Evolutionary conservation across 2,888 invertebrate genomes (phyloP), one percentile per base, ranked within the genome.

Genomic region (Esperia sulphurella): DNA sequence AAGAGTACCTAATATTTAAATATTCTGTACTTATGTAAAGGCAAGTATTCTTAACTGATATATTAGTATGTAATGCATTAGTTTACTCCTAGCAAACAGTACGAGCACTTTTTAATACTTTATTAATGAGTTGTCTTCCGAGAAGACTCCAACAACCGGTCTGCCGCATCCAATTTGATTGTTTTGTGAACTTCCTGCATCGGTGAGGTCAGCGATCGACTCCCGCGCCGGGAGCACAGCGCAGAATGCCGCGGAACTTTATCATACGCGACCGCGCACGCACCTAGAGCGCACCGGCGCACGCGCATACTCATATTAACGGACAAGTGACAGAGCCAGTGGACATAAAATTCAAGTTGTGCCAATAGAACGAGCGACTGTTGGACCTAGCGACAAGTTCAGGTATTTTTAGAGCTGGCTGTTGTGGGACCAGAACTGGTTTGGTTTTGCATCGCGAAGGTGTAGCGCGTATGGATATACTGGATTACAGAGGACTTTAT

Each of bases 371-470:
- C 21, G 21, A n/a, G 21, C 21, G 57, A 59, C 55, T n/a, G n/a
- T 57, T 48, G 59, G 66, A 65, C 66, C 59, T 62, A 65, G 59
- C 58, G 51, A 66, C 73, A 54, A 63, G 58, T 61, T 60, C 69
- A 77, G 83, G 80, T 86, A 86, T 83, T 81, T 83, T 78, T 76
- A 83, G 70, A 71, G 58, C 43, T 57, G 45, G n/a, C n/a, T n/a
- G n/a, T 58, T 62, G 57, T 53, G n/a, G 53, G 58, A 59, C 56
- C 57, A 63, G 53, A 79, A 84, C 84, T 68, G 79, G 82, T 84
- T 84, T 61, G 65, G 65, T 58, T 63, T 57, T 59, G 60, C 59
- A 71, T 68, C 69, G 77, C 77, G 75, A 79, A 78, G 76, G 70
- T 75, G 60, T 59, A 63, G 52, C 13, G 3, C n/a, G 42, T 31